These are phyloP conservation scores for Scaptodrosophila lebanonensis DNA, from an alignment of 1,140 invertebrate species.

Conservation along the genomic window DNA sequence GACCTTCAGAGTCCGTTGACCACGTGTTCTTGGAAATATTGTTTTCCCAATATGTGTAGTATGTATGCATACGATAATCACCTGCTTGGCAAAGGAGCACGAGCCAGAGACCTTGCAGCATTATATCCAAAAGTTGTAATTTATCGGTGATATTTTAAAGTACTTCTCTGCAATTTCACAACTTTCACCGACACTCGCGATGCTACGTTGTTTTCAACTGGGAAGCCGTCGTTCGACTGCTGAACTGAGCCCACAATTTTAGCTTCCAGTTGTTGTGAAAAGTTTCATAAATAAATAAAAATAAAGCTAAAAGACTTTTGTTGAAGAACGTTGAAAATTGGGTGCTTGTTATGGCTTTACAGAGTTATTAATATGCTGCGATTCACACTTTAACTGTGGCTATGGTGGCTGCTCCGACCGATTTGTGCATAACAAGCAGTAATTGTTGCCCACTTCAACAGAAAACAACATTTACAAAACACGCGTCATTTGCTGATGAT, in stretches of 20 bases:
- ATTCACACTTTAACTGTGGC: slow-evolving; percentile 42
- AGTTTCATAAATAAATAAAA: no score
- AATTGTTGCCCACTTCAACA: slow-evolving; percentile 37
- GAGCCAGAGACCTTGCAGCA: slow-evolving; percentile 11
- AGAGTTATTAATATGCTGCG: slow-evolving; percentile 55
- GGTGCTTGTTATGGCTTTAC: background rate
- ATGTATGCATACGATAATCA: slow-evolving; percentile 52
- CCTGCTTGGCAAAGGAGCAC: slow-evolving; percentile 51
- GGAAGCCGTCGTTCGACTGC: no score
- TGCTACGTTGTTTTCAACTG: no score
- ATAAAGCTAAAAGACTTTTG: no score
- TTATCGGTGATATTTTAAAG: no score
- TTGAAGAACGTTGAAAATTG: background rate
- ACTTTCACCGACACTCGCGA: no score
- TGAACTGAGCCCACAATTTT: no score
- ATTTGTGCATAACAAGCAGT: slow-evolving; percentile 51
- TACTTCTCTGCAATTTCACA: background rate
- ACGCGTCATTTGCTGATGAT: slow-evolving; percentile 53
- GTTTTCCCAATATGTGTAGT: slow-evolving; percentile 2
- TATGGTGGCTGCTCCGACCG: slow-evolving; percentile 1
- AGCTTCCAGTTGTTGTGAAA: no score
- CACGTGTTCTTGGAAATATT: no score
- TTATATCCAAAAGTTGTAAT: background rate
- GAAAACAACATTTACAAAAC: slow-evolving; percentile 8
- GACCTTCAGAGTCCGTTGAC: no score